phyloP scores from a whole-genome alignment of 2,797 vertebrate genomes.

The Galago senegalensis region DNA sequence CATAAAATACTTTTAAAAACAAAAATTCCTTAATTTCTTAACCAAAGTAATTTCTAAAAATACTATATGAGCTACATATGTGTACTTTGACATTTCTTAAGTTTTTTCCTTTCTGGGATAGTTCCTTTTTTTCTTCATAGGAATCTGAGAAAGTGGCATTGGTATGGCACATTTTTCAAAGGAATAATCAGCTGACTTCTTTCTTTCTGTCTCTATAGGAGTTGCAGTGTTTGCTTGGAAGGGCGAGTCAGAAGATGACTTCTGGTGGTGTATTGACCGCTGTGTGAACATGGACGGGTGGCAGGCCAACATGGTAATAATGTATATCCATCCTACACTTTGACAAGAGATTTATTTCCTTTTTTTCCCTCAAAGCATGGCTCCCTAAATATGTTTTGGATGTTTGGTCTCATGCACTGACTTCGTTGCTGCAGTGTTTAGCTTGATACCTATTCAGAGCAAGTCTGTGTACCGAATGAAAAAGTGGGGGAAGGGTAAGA shows the following conservation, averaged over 20 bases:
- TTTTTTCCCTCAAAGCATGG: slow-evolving; percentile 75
- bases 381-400: slow-evolving; percentile 77
- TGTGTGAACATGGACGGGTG: slow-evolving; percentile 97
- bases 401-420: slow-evolving; percentile 68
- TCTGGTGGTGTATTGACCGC: slow-evolving; percentile 99
- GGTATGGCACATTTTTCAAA: neutral
- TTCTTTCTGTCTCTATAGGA: slow-evolving; percentile 90
- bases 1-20: neutral
- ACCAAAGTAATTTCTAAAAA: neutral
- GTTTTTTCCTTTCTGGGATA: neutral
- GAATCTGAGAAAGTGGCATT: slow-evolving; percentile 12
- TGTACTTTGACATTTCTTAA: neutral
- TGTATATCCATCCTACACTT: slow-evolving; percentile 46
- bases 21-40: slow-evolving; percentile 34
- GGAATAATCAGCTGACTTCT: slow-evolving; percentile 40
- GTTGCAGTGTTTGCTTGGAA: slow-evolving; percentile 99
- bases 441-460: slow-evolving; percentile 38
- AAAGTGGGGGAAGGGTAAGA: slow-evolving; percentile 75
- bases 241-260: slow-evolving; percentile 99
- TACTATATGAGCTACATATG: neutral
- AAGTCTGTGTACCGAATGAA: slow-evolving; percentile 63
- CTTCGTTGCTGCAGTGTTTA: slow-evolving; percentile 65
- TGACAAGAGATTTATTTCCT: slow-evolving; percentile 65
- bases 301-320: slow-evolving; percentile 98
- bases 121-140: neutral